These are phyloP conservation scores for Petrolisthes cinctipes DNA, from an alignment of 2,888 invertebrate genomes.

Conservation along the genomic window DNA sequence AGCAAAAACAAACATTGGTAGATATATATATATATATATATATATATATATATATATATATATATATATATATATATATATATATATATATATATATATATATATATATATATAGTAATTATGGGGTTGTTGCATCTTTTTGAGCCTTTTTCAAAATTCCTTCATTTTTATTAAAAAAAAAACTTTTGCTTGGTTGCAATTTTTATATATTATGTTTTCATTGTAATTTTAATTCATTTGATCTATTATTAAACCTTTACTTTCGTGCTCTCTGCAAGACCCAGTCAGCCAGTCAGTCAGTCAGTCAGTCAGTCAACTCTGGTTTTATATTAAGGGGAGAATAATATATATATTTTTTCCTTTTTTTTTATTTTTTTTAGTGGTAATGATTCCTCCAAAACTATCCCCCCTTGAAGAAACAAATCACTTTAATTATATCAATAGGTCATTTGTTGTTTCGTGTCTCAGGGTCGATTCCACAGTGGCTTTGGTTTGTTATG, in stretches of 20 bases:
- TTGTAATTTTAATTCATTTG: slow-evolving; percentile 30
- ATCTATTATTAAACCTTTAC: background rate
- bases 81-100: background rate
- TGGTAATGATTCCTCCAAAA: too few species aligned
- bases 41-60: too few species aligned
- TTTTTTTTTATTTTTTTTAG: too few species aligned
- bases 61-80: background rate
- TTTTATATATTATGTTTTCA: slow-evolving; percentile 20
- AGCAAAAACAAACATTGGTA: too few species aligned
- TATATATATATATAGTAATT: slow-evolving; percentile 9
- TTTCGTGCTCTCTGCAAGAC: slow-evolving; percentile 25
- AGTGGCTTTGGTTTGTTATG: too few species aligned
- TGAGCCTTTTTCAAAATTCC: slow-evolving; percentile 17
- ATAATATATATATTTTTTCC: too few species aligned
- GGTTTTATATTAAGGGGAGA: background rate
- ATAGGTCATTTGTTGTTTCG: too few species aligned
- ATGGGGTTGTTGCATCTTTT: too few species aligned
- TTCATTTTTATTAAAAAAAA: slow-evolving; percentile 25
- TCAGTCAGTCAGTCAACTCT: slow-evolving; percentile 18
- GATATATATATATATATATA: too few species aligned
- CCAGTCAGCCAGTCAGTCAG: background rate
- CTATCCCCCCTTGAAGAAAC: too few species aligned
- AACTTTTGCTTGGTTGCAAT: slow-evolving; percentile 37
- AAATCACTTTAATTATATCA: too few species aligned
- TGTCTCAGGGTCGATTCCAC: too few species aligned